Evolutionary conservation across 2,113 vertebrate genomes (phyloP).

Genomic region (Poeciliopsis turrubarensis): DNA sequence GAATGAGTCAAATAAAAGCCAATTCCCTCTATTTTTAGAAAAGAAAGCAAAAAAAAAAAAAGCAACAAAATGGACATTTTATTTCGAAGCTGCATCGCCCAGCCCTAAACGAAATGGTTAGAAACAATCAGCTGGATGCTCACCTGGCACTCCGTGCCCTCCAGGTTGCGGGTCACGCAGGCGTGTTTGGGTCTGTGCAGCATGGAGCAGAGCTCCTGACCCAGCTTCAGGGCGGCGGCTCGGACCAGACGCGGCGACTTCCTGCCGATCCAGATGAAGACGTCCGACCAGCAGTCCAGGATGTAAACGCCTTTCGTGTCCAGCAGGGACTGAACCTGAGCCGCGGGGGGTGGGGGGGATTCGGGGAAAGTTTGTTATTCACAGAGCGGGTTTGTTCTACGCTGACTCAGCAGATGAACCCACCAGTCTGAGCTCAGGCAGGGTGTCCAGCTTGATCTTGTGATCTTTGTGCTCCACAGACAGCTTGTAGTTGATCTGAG

Average conservation of each 20-base stretch:
- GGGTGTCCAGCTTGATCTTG: slow-evolving; percentile 88
- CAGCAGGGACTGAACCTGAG: slow-evolving; percentile 91
- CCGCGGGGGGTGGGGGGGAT: not conserved
- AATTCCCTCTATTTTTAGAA: too few species aligned
- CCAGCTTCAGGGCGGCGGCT: slow-evolving; percentile 93
- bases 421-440: slow-evolving; percentile 93
- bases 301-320: slow-evolving; percentile 96
- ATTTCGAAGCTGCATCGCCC: too few species aligned
- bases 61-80: too few species aligned
- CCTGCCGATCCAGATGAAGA: slow-evolving; percentile 98
- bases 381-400: too few species aligned
- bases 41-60: too few species aligned
- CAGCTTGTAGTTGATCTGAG: slow-evolving; percentile 97
- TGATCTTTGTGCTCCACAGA: slow-evolving; percentile 92
- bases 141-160: slow-evolving; percentile 96
- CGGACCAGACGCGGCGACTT: slow-evolving; percentile 93
- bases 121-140: not conserved
- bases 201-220: slow-evolving; percentile 96
- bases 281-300: slow-evolving; percentile 96
- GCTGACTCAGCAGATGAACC: not conserved
- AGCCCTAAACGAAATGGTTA: too few species aligned
- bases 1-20: too few species aligned
- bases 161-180: slow-evolving; percentile 91
- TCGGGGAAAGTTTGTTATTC: not conserved
- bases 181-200: slow-evolving; percentile 94